These are phyloP conservation scores for Ferdinandea cuprea DNA, from an alignment of 2,888 invertebrate genomes.

Conservation along the genomic window DNA sequence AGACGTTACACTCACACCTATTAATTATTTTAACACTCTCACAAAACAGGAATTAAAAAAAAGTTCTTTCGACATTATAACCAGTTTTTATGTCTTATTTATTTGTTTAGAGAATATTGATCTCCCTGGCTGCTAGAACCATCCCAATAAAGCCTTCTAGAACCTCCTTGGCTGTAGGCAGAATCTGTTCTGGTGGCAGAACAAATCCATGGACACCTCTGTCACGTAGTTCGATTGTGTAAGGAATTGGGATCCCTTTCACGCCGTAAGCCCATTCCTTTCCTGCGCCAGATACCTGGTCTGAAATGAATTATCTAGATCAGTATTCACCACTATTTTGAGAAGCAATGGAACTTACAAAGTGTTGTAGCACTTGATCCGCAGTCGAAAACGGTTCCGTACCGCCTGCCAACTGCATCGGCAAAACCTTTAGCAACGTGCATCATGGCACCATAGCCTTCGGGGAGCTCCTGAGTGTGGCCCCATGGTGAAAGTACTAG, in stretches of 20 bases:
- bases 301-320: conserved; percentile 84
- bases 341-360: too few relatives aligned
- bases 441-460: conserved; percentile 84
- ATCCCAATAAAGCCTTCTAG: conserved; percentile 84
- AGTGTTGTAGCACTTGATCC: conserved; percentile 75
- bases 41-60: conserved; percentile 33
- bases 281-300: conserved; percentile 86
- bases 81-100: too few relatives aligned
- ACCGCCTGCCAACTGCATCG: conserved; percentile 79
- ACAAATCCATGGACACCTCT: conserved; percentile 84
- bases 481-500: conserved; percentile 87
- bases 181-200: conserved; percentile 86
- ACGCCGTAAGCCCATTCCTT: conserved; percentile 86
- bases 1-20: conserved; percentile 17
- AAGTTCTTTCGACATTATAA: too few relatives aligned
- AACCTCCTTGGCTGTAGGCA: conserved; percentile 87
- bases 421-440: conserved; percentile 77
- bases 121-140: conserved; percentile 82
- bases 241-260: conserved; percentile 85
- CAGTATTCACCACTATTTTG: conserved; percentile 78
- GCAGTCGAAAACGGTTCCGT: conserved; percentile 82
- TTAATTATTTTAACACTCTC: conserved; percentile 46
- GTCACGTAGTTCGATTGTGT: conserved; percentile 79
- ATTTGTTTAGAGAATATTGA: conserved; percentile 80
- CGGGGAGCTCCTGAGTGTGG: conserved; percentile 83